phyloP scores from a whole-genome alignment of 2,113 vertebrate species.

The Actenoides hombroni region DNA sequence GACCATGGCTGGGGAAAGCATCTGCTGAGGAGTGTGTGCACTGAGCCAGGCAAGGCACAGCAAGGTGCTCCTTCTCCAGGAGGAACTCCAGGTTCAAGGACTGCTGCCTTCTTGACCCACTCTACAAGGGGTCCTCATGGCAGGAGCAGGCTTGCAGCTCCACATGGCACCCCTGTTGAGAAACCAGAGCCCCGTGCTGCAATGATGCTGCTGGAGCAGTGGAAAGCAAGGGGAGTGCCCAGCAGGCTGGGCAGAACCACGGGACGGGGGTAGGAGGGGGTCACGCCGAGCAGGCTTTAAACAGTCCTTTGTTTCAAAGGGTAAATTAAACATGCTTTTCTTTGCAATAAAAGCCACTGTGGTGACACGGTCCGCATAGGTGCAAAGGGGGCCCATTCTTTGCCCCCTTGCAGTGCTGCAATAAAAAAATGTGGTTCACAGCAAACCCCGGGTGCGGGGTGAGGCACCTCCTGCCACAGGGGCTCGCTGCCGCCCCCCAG shows the following conservation, averaged over 20 bases:
- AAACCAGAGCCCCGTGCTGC: accelerated
- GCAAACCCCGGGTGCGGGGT: not conserved
- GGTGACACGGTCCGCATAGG: not conserved
- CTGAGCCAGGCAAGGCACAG: not conserved
- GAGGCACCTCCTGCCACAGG: not conserved
- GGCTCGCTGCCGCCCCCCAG: accelerated
- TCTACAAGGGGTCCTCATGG: not conserved
- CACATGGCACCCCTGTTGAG: accelerated
- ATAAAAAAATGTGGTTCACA: too few species aligned
- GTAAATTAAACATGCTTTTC: not conserved
- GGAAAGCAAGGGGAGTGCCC: accelerated
- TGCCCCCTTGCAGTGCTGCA: not conserved
- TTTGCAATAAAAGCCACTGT: not conserved
- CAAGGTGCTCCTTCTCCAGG: not conserved
- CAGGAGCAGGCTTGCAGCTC: not conserved
- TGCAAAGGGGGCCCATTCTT: not conserved
- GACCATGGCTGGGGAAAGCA: not conserved
- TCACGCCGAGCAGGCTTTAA: not conserved
- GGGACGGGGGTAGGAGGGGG: not conserved
- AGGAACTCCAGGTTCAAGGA: not conserved
- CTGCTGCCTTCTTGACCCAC: not conserved
- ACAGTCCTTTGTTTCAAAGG: not conserved
- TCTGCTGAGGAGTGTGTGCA: not conserved
- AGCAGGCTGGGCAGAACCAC: not conserved
- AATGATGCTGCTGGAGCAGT: not conserved